Evolutionary conservation across 2,888 invertebrate species (phyloP).

Genomic region (Euphydryas editha): DNA sequence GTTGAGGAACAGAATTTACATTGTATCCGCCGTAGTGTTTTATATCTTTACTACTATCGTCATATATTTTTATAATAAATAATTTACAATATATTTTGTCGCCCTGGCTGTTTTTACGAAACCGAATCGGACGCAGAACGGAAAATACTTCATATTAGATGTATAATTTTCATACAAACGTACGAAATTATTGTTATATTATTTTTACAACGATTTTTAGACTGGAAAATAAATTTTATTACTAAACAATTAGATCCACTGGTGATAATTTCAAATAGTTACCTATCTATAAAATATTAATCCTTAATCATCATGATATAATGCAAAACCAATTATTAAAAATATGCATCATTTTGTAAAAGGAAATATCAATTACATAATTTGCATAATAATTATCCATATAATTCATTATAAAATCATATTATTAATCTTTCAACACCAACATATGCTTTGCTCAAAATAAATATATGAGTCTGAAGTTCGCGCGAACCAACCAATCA

Average conservation of each 20-base stretch:
- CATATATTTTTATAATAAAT: slow-evolving; percentile 46
- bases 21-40: slow-evolving; percentile 41
- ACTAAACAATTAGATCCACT: background rate
- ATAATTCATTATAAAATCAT: too few species aligned
- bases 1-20: slow-evolving; percentile 69
- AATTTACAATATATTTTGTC: slow-evolving; percentile 48
- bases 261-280: background rate
- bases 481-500: too few species aligned
- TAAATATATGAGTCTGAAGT: too few species aligned
- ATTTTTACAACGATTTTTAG: background rate
- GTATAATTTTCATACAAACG: slow-evolving; percentile 12
- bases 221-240: background rate
- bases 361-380: too few species aligned
- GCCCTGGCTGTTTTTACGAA: slow-evolving; percentile 40
- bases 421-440: too few species aligned
- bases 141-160: slow-evolving; percentile 10
- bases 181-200: background rate
- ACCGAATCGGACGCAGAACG: slow-evolving; percentile 7
- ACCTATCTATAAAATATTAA: too few species aligned
- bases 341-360: too few species aligned
- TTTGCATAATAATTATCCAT: too few species aligned
- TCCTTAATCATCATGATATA: background rate
- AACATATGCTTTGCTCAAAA: too few species aligned
- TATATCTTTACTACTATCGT: slow-evolving; percentile 23
- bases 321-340: too few species aligned